Evolutionary conservation across 2,113 vertebrate species (phyloP).

Genomic region (Oriolus oriolus): DNA sequence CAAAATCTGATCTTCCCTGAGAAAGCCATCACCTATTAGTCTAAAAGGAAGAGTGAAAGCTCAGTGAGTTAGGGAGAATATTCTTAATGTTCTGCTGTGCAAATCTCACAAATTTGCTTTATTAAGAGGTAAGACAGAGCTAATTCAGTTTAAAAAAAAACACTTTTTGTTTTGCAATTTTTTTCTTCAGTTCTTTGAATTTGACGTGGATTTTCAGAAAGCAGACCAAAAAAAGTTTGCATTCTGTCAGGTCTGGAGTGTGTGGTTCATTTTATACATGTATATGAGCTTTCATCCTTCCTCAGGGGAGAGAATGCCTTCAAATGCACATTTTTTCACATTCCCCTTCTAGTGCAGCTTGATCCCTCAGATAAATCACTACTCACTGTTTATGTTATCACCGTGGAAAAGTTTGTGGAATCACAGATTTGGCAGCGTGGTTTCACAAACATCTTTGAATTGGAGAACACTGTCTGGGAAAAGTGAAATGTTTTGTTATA

Average conservation of each 20-base stretch:
- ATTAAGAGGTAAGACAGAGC: background rate
- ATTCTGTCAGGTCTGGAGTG: background rate
- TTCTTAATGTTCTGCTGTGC: background rate
- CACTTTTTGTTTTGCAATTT: background rate
- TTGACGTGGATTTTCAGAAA: background rate
- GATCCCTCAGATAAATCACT: slow-evolving; percentile 22
- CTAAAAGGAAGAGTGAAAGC: background rate
- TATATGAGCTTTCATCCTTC: background rate
- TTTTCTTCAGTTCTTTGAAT: background rate
- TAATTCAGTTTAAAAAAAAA: background rate
- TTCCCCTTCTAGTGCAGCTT: background rate
- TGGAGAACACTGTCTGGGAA: background rate
- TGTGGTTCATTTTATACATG: background rate
- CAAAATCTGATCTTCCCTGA: background rate
- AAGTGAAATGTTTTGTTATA: background rate
- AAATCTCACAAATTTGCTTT: background rate
- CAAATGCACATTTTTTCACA: background rate
- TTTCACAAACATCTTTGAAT: slow-evolving; percentile 12
- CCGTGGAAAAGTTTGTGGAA: slow-evolving; percentile 27
- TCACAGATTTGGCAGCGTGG: background rate
- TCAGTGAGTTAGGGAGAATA: background rate
- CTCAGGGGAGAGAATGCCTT: background rate
- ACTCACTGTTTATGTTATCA: slow-evolving; percentile 15
- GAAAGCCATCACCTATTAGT: background rate
- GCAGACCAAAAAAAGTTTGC: background rate